Evolutionary conservation across 2,113 vertebrate species (phyloP), one percentile per base, ranked within the genome.

Genomic region (Prochilodus magdalenae): DNA sequence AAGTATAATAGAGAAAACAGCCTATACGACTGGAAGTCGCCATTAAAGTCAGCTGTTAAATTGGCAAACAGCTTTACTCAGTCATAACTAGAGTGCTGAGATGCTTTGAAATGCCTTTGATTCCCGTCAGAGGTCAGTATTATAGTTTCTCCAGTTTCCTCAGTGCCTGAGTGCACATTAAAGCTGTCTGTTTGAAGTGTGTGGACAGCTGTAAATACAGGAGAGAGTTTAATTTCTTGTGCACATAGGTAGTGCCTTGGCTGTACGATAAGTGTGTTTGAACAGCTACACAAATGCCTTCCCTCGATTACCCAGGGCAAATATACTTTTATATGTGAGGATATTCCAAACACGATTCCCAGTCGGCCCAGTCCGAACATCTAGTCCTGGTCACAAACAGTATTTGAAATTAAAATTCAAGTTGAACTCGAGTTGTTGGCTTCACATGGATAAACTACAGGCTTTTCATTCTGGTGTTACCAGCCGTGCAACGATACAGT

Each of bases 221-320:
- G 15, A 20, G 13, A 22, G 26, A 10, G 16, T 67, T 67, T 30
- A 36, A 33, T 22, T 67, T 22, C 5, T 18, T 22, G 40, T 80
- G 36, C 55, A 59, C n/a, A 59, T 29, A 60, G 33, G 0, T 44
- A 40, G 22, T 44, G 66, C 66, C 16, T 20, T 70, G 10, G 33
- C 66, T 70, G 20, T 12, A 24, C 36, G 66, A 79, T 59, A 79
- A 59, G 53, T 70, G 51, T 47, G 51, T 79, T 60, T 72, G 67
- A 62, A 30, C 47, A 80, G 29, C 59, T 53, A 49, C 40, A 73
- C 20, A 33, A 73, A 65, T 33, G 3, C 47, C 15, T 63, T 27
- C 12, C 29, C n/a, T 10, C 51, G 30, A 62, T 40, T 73, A 33
- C 62, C 20, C 33, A 33, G 7, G 62, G n/a, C 16, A 65, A 53